Base-by-base conservation (phyloP, 2,113 vertebrate genomes). In the Solea senegalensis region DNA sequence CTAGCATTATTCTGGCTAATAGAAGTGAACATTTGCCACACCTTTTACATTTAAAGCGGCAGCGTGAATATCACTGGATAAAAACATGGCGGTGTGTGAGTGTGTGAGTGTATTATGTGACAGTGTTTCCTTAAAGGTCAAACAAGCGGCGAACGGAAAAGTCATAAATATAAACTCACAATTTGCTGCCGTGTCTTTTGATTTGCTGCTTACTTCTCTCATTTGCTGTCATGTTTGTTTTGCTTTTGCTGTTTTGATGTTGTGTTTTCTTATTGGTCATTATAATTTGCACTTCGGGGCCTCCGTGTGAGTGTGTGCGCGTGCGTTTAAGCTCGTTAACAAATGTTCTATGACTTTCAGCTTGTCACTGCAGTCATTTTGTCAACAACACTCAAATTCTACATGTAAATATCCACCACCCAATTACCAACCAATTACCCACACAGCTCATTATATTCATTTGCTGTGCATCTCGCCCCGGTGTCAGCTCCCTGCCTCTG, bases 21-120 rank as follows among this genome's bases (percentile, higher is more conserved):
- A 54, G 58, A 64, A 66, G 46, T 74, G 66, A 76, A 74, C 76
- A 57, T 83, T 78, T 55, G 73, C 66, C 55, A 85, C 82, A 91
- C 83, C 86, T 92, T 90, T 92, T 90, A 78, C 86, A 91, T 90
- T 92, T 88, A 80, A 82, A 79, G 78, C 66, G 50, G 45, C 69
- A 88, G 82, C 74, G 84, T 87, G 69, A 91, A 92, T 89, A 88
- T 92, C 91, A 92, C 84, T 82, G 85, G 60, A 82, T 86, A 83
- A 78, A 88, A 85, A 78, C 82, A 85, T 79, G 39, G 70, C 49
- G 9, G 61, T 7, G 50, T 67, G 69, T 53, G 61, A 50, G 71
- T 7, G 50, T 67, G 69, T 51, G 61, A 53, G 71, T 78, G 52
- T 73, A 75, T 79, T 21, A 71, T 49, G 48, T 76, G 72, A 55